Base-by-base conservation (phyloP, 1,140 invertebrate genomes). In the Mactra quadrangularis region DNA sequence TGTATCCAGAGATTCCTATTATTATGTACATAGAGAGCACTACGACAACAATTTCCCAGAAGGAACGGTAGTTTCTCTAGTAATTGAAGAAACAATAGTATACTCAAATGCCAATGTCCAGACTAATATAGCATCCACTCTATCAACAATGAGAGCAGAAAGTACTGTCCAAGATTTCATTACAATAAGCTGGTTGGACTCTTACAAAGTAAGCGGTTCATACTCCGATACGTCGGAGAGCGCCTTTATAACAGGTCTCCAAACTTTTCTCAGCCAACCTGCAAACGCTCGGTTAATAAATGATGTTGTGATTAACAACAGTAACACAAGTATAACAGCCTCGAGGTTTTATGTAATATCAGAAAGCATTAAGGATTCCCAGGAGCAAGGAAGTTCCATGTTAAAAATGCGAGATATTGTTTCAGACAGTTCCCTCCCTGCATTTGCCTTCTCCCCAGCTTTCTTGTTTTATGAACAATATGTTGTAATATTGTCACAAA, bases 401-500 rank as follows among this genome's bases (percentile, higher is more conserved):
- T 47, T 85, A 47, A 38, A 68, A 1, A 78, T 90, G 79, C 77
- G 91, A 27, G 84, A 88, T 15, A 6, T 90, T 7, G 86, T 86
- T 19, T 75, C 85, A 31, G 57, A 71, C 27, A 89, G 88, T 0
- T 52, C 86, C 0, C 29, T 91, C 3, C 72, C 77, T 52, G 83
- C 88, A 7, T 85, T 89, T 52, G 87, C 86, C 1, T 92, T 86
- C 66, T 85, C 87, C 22, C 84, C 90, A 13, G 64, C 84, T 11
- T 92, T 91, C 81, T 81, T 90, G 3, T 91, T 85, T 71, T 91
- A 88, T 68, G 91, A 92, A 72, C 95, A 98, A 95, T 98, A 99
- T 90, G 97, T 99, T 86, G 94, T 98, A n/a, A 97, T 99, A 1
- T 94, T 97, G 41, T 97, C 97, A 0, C 97, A 97, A 2, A 98